Percentiles rank a stretch among this genome's conserved stretches.
Evolutionary conservation across 2,113 vertebrate species (phyloP).

Genomic region (Isurus oxyrinchus): DNA sequence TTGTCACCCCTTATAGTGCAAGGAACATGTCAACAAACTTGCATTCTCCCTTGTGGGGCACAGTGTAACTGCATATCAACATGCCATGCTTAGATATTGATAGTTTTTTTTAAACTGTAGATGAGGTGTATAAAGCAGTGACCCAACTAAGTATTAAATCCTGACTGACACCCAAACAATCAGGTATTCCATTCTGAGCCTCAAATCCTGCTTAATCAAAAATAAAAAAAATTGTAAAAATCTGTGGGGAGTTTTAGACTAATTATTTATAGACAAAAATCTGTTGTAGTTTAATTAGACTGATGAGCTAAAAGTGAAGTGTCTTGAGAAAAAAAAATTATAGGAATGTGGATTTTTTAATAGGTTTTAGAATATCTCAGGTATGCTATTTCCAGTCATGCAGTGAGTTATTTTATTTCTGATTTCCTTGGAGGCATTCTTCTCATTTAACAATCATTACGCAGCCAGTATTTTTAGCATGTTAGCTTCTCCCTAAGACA

Average conservation of each 20-base stretch:
- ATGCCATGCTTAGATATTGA: not conserved
- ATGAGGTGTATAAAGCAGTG: not conserved
- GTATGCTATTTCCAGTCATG: slow-evolving; percentile 34
- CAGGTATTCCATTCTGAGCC: slow-evolving; percentile 7
- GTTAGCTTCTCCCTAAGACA: slow-evolving; percentile 32
- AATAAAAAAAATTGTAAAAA: not conserved
- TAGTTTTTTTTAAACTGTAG: not conserved
- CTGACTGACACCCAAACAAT: not conserved
- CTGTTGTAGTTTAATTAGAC: slow-evolving; percentile 37
- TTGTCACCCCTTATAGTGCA: not conserved
- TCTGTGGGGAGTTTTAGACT: slow-evolving; percentile 20
- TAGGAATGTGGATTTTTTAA: slow-evolving; percentile 30
- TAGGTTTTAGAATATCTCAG: slow-evolving; percentile 34
- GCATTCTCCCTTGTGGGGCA: not conserved
- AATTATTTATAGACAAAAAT: slow-evolving; percentile 37
- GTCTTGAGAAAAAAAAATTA: slow-evolving; percentile 9
- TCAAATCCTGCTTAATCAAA: slow-evolving; percentile 24
- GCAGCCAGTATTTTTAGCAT: slow-evolving; percentile 29
- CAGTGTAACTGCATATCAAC: not conserved
- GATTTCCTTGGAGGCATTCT: slow-evolving; percentile 36
- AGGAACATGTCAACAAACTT: not conserved
- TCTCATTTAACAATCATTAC: slow-evolving; percentile 38
- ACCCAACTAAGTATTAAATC: too few species aligned
- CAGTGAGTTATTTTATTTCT: slow-evolving; percentile 37
- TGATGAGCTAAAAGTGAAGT: slow-evolving; percentile 29